A percentile compares a stretch with the other conserved stretches of the same genome.
Conservation (phyloP, 2,888 invertebrate genomes). For the Alentia gelatinosa region DNA sequence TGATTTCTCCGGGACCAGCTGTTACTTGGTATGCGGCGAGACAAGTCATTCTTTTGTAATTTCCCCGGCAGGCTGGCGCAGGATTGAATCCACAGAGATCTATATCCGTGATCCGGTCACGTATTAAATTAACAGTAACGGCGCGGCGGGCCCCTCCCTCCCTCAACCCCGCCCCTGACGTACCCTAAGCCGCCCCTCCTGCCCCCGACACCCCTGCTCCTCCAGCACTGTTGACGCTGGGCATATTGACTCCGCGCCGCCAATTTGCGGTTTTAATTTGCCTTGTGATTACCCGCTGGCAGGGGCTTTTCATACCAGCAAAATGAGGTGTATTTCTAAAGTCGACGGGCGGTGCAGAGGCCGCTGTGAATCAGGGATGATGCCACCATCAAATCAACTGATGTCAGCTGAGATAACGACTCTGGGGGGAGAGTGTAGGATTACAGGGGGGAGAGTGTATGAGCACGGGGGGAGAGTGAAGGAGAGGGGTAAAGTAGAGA, state of each 20-base stretch:
- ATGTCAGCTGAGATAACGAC: too few relatives aligned
- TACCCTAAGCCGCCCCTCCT: background rate
- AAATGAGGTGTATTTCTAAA: background rate
- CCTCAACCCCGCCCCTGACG: background rate
- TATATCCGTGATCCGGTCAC: background rate
- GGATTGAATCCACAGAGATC: constrained; percentile 37
- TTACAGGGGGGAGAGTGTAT: too few relatives aligned
- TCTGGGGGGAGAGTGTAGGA: too few relatives aligned
- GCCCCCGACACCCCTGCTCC: background rate
- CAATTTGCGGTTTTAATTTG: constrained; percentile 11
- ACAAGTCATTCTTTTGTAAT: constrained; percentile 48
- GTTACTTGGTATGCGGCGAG: constrained; percentile 49
- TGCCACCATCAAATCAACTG: too few relatives aligned
- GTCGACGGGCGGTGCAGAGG: background rate
- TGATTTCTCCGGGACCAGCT: constrained; percentile 2
- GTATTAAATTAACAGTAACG: constrained; percentile 36
- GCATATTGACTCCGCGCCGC: background rate
- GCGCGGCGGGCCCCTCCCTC: background rate
- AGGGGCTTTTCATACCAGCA: background rate
- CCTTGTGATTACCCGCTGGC: background rate
- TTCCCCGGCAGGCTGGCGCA: background rate
- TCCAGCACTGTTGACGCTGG: background rate
- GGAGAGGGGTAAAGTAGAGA: too few relatives aligned
- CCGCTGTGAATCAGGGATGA: too few relatives aligned
- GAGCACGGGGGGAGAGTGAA: too few relatives aligned